Percentiles rank a stretch among this genome's conserved stretches.
These are phyloP conservation scores for Mus pahari DNA, from an alignment of 2,113 vertebrate species.

Conservation along the genomic window DNA sequence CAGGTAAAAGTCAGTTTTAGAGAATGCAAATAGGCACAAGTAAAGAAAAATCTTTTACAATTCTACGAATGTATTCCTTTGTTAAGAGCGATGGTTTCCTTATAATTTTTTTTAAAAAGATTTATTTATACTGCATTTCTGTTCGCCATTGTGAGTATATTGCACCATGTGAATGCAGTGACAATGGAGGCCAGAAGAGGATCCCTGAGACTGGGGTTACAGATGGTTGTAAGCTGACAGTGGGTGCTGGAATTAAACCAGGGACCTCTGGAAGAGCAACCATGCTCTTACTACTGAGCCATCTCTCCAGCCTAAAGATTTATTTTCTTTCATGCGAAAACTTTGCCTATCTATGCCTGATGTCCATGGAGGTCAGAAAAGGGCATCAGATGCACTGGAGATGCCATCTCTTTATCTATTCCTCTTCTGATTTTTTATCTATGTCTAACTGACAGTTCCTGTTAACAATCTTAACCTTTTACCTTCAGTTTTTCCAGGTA, in stretches of 20 bases:
- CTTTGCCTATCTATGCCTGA: background rate
- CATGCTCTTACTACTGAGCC: background rate
- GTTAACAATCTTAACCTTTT: conserved; percentile 48
- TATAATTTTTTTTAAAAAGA: background rate
- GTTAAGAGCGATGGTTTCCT: conserved; percentile 55
- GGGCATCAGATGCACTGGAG: background rate
- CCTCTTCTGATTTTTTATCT: conserved; percentile 20
- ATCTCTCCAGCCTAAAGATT: background rate
- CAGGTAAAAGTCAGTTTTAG: conserved; percentile 57
- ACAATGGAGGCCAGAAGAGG: background rate
- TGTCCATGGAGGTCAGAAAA: background rate
- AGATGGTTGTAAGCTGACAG: background rate
- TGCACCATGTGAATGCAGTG: background rate
- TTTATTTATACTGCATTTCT: background rate
- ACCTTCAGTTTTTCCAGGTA: conserved; percentile 56
- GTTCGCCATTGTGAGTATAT: background rate
- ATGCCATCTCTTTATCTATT: background rate
- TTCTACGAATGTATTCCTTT: conserved; percentile 32
- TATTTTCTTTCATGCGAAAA: background rate
- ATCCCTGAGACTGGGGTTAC: background rate
- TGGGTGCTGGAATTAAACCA: background rate
- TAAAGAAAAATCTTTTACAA: conserved; percentile 39
- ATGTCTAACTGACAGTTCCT: conserved; percentile 34
- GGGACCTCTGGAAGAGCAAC: background rate
- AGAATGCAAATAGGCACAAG: background rate